Percentiles rank a stretch among this genome's conserved stretches.
Conservation (phyloP, 2,113 vertebrate species). For the Cephalophus harveyi region DNA sequence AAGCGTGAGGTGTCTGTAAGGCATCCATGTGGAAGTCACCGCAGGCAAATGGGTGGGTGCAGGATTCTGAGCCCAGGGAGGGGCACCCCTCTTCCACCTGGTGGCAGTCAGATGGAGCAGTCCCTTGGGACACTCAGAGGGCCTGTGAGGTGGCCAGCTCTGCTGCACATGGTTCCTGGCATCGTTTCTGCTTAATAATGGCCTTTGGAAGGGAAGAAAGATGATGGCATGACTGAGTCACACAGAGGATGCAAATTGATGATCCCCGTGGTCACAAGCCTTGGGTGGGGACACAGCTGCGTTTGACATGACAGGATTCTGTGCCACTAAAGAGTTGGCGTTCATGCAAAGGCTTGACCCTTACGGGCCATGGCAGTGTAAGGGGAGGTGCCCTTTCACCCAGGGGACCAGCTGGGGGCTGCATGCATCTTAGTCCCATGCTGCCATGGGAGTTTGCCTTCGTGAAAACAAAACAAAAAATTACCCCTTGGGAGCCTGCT, state of each 20-base stretch:
- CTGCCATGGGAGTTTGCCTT: not conserved
- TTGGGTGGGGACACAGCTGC: not conserved
- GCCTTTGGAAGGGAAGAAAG: not conserved
- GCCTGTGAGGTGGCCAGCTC: not conserved
- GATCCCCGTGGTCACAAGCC: not conserved
- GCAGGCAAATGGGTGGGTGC: not conserved
- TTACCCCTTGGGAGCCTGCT: not conserved
- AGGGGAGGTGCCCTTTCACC: not conserved
- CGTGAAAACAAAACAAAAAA: not conserved
- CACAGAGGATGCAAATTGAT: not conserved
- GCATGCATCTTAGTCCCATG: not conserved
- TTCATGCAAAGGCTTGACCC: not conserved
- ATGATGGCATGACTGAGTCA: not conserved
- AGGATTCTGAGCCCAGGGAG: not conserved
- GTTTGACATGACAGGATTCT: not conserved
- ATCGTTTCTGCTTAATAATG: not conserved
- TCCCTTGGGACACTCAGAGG: not conserved
- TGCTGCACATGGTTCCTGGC: not conserved
- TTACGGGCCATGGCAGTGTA: fast-evolving
- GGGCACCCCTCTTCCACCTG: fast-evolving
- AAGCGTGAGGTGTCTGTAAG: not conserved
- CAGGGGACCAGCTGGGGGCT: not conserved
- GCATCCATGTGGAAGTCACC: not conserved
- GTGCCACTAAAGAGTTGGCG: not conserved
- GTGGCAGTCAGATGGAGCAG: not conserved